A percentile compares a stretch with the other conserved stretches of the same genome.
Evolutionary conservation across 2,113 vertebrate species (phyloP).

Genomic region (Neomonachus schauinslandi): DNA sequence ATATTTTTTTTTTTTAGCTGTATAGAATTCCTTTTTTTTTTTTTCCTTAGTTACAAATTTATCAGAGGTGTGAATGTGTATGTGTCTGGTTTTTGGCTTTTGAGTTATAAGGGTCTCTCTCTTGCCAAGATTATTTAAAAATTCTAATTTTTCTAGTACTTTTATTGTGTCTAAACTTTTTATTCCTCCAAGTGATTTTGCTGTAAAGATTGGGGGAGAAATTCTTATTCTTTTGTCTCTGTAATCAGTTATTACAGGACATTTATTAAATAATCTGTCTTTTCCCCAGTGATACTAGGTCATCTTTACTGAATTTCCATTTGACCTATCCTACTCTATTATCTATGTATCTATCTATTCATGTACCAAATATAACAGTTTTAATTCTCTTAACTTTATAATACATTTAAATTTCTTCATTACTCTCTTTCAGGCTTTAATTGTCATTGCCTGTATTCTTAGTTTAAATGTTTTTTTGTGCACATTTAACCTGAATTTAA

Average conservation of each 20-base stretch:
- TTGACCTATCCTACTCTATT: neutral
- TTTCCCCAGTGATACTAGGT: neutral
- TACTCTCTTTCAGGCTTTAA: neutral
- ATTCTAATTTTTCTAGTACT: neutral
- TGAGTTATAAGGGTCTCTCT: neutral
- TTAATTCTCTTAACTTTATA: neutral
- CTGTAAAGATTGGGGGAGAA: neutral
- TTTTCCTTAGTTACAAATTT: neutral
- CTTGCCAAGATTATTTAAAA: neutral
- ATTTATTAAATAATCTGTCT: neutral
- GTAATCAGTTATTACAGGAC: neutral
- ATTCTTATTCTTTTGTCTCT: neutral
- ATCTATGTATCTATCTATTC: neutral
- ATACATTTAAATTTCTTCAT: neutral
- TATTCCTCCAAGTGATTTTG: neutral
- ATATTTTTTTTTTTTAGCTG: neutral
- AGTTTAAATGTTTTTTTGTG: conserved; percentile 2
- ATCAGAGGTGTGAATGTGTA: neutral
- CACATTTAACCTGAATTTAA: conserved; percentile 61
- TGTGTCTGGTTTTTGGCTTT: neutral
- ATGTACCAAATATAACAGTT: neutral
- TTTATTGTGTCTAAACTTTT: conserved; percentile 28
- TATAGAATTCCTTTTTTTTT: neutral
- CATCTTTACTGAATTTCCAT: neutral
- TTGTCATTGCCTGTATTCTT: neutral